Evolutionary conservation across 2,113 vertebrate species (phyloP), one percentile per base, ranked within the genome.

Genomic region (Microtus pennsylvanicus): DNA sequence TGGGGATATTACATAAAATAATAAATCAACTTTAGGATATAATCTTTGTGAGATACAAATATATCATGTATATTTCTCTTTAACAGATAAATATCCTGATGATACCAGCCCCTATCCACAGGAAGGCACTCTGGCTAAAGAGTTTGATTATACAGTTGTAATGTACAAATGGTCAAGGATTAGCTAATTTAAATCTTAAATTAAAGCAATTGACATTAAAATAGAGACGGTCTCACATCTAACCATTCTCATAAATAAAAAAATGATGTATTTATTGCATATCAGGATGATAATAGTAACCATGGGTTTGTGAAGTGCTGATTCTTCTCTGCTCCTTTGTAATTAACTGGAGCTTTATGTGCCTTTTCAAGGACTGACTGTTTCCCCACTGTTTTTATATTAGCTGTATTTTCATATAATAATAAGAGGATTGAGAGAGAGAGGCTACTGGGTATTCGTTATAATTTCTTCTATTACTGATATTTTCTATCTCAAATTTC

Each of bases 1-100:
- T 3, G 8, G 30, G 19, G 5, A 93, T 95, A 55, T 86, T 92
- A 90, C 96, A 17, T 87, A 94, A 85, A 94, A 94, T 96, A 77
- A 93, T 89, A 91, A 97, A 90, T 96, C 55, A 97, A 30, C 12
- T 81, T 93, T 89, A 90, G 55, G 24, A 88, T 72, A 47, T 28
- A 95, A 92, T 89, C 17, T 94, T 92, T 88, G 30, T 76, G 91
- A 97, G 61, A 91, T 96, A 35, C 47, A 94, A 95, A 96, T 89
- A 91, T 87, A 74, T 94, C 77, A 93, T 97, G 55, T 33, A 94
- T 95, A 96, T 93, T 96, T 21, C 45, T 21, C 47, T 92, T 92
- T 95, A 94, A 95, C 69, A 93, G 91, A 76, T 52, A 76, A 93
- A 96, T 17, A 89, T 80, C n/a, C 30, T 55, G 61, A 87, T 87